Base-by-base conservation (phyloP, 2,113 vertebrate species). In the Callithrix jacchus region DNA sequence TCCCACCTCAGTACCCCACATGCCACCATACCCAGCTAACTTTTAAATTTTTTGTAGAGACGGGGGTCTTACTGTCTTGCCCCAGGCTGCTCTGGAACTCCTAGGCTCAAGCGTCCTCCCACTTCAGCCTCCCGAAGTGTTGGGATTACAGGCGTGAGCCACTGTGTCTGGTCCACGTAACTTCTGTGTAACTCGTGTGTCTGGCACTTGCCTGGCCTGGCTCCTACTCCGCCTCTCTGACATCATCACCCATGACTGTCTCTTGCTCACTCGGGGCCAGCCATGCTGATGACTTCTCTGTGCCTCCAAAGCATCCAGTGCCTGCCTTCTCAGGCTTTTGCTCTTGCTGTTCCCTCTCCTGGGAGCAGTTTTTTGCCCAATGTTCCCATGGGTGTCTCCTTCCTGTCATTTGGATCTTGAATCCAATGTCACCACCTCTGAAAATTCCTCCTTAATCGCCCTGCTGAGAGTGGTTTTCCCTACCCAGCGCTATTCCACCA, bases 401-500 rank as follows among this genome's bases (percentile, higher is more conserved):
- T 70, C 32, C 54, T 13, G 1, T 49, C 47, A 25, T 73, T 54
- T 30, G 54, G 8, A 30, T 30, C 64, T 52, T 13, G 0, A 52
- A 16, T 68, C 37, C 52, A 32, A 0, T 18, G 77, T 32, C 77
- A 52, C 42, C 66, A 81, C 21, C 27, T 37, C 89, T 10, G 77
- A 79, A 61, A 79, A 37, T 45, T 68, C 40, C 6, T 81, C 71
- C n/a, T n/a, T 35, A 23, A 49, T 23, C 18, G 21, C 54, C 7
- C 47, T 49, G 18, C 56, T 45, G 12, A 52, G 71, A 87, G 42
- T 42, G 1, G 42, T 32, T 13, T 27, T 45, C 66, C 9, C 49
- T 13, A 27, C 5, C 3, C 8, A 4, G 21, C n/a, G 0, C 21
- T 14, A 6, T 23, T 37, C 52, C 5, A 3, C 32, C 13, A 3